phyloP scores from a whole-genome alignment of 1,140 invertebrate genomes.

The Diachasma alloeum region DNA sequence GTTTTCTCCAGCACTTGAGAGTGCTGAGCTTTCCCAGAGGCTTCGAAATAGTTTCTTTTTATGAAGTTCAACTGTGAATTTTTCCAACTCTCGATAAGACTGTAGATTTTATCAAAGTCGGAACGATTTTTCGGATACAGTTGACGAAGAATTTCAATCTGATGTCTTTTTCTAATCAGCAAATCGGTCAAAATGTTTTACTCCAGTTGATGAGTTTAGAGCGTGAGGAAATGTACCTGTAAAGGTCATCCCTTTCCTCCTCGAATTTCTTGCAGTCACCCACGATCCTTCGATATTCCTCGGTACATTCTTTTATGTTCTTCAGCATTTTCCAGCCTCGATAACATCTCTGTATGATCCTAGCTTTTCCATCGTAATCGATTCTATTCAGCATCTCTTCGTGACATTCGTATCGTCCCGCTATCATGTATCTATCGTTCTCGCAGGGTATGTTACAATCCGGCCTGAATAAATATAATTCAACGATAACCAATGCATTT shows the following conservation, averaged over 20 bases:
- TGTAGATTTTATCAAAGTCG: slow-evolving; percentile 73
- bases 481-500: background rate
- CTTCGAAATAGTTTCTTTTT: slow-evolving; percentile 66
- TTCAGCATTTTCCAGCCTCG: slow-evolving; percentile 57
- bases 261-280: slow-evolving; percentile 60
- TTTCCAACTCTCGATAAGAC: slow-evolving; percentile 71
- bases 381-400: slow-evolving; percentile 63
- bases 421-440: slow-evolving; percentile 66
- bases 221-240: slow-evolving; percentile 44
- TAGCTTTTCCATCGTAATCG: slow-evolving; percentile 65
- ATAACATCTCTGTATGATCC: slow-evolving; percentile 70
- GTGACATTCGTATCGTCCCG: slow-evolving; percentile 67
- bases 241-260: slow-evolving; percentile 39
- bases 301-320: slow-evolving; percentile 46
- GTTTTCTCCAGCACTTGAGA: slow-evolving; percentile 71
- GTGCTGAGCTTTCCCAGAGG: slow-evolving; percentile 70
- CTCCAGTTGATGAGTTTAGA: background rate
- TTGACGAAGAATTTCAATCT: slow-evolving; percentile 67
- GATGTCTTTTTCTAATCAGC: slow-evolving; percentile 60
- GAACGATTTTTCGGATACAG: slow-evolving; percentile 69
- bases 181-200: slow-evolving; percentile 38
- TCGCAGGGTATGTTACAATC: slow-evolving; percentile 68
- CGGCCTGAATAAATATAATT: slow-evolving; percentile 40
- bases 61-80: slow-evolving; percentile 68
- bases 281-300: slow-evolving; percentile 44